phyloP scores from a whole-genome alignment of 1,140 invertebrate species.

The Hyposmocoma kahamanoa region DNA sequence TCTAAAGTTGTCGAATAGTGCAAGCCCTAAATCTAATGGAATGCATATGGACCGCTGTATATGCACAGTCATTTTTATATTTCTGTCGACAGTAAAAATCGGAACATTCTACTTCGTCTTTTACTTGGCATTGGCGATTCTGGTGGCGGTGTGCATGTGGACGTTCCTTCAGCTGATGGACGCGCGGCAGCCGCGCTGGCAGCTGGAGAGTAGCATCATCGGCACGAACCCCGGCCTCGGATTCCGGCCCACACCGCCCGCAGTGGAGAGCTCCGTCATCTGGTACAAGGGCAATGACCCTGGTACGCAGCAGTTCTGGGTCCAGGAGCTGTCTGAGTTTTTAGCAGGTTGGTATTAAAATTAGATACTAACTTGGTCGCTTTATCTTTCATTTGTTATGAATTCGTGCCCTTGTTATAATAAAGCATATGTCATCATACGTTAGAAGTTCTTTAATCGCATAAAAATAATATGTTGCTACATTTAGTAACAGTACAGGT shows the following conservation, averaged over 20 bases:
- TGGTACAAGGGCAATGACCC: constrained; percentile 89
- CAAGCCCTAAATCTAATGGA: no score
- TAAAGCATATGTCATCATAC: no score
- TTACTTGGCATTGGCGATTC: constrained; percentile 88
- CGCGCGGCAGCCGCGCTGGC: constrained; percentile 88
- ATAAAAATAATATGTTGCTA: no score
- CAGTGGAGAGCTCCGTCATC: constrained; percentile 94
- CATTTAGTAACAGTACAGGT: no score
- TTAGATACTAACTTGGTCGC: no score
- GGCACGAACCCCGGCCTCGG: constrained; percentile 95
- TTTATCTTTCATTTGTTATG: no score
- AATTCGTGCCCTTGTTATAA: no score
- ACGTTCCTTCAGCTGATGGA: constrained; percentile 94
- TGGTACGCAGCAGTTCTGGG: constrained; percentile 86
- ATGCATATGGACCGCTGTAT: no score
- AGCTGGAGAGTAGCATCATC: constrained; percentile 86
- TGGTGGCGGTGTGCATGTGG: constrained; percentile 93
- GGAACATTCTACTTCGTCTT: constrained; percentile 93
- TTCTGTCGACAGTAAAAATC: constrained; percentile 84
- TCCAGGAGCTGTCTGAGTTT: constrained; percentile 81
- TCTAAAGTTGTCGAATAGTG: no score
- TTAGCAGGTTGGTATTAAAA: constrained; percentile 70
- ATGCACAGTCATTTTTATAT: no score
- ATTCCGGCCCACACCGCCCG: constrained; percentile 92
- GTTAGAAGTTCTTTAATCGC: no score